These are phyloP conservation scores for Lepisosteus oculatus DNA, from an alignment of 2,113 vertebrate genomes.

Conservation along the genomic window DNA sequence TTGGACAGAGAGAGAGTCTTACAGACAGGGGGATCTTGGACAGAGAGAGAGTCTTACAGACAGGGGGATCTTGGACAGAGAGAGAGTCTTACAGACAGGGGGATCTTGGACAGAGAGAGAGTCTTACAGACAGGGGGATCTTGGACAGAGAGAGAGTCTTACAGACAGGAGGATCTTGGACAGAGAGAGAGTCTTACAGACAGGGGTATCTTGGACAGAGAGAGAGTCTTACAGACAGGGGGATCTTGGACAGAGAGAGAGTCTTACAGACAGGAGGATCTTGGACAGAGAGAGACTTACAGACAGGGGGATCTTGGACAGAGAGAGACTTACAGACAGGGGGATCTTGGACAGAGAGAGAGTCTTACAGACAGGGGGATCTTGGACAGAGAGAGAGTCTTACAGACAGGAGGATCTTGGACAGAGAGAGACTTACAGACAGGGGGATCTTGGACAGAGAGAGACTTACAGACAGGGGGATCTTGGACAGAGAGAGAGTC, in stretches of 20 bases:
- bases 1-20: constrained; percentile 75
- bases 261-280: too few relatives aligned
- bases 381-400: constrained; percentile 41
- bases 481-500: constrained; percentile 70
- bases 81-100: constrained; percentile 89
- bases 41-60: constrained; percentile 74
- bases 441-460: too few relatives aligned
- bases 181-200: constrained; percentile 19
- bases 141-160: constrained; percentile 73
- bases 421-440: too few relatives aligned
- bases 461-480: constrained; percentile 88
- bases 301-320: too few relatives aligned
- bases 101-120: constrained; percentile 87
- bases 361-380: constrained; percentile 59
- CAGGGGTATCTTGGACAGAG: neutral
- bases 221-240: neutral
- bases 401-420: neutral
- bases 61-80: constrained; percentile 92
- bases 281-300: neutral
- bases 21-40: constrained; percentile 99
- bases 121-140: constrained; percentile 92
- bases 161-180: constrained; percentile 73
- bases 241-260: too few relatives aligned
- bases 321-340: too few relatives aligned
- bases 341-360: neutral